Evolutionary conservation across 2,113 vertebrate genomes (phyloP), one percentile per base, ranked within the genome.

Genomic region (Scytalopus superciliaris): DNA sequence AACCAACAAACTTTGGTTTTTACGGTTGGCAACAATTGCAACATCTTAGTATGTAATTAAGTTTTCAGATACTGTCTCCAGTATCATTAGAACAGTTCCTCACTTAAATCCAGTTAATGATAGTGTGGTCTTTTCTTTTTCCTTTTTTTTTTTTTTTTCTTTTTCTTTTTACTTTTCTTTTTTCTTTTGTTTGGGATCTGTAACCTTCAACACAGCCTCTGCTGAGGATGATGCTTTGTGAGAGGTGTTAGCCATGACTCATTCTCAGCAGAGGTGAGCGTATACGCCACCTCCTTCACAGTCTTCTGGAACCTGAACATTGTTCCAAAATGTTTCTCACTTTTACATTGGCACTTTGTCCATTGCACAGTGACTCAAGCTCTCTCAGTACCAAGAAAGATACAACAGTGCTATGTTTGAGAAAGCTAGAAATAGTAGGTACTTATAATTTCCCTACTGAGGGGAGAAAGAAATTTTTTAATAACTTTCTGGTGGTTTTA

Each of bases 201-300:
- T 67, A 52, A 74, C 56, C 28, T 91, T 89, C 67, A 56, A 4
- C 35, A 28, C 17, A 76, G 40, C 72, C 49, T 73, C 64, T 92
- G 75, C 79, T 88, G 67, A 49, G 53, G 49, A 18, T 33, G 39
- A 3, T 66, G 76, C 50, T 86, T 77, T 86, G 49, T 80, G 74
- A 92, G 72, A 88, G 42, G 40, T 66, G 53, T 83, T 83, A 90
- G 24, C 89, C 72, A 4, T n/a, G 49, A 57, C 40, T 94, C 57
- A n/a, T 44, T 60, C n/a, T 68, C 7, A 19, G 39, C 44, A 35
- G n/a, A 35, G n/a, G n/a, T 79, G 80, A 64, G 69, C 1, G 2
- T 82, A 23, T 59, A 52, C 0, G 0, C 23, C 57, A 49, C 27
- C 19, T 87, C 40, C 40, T 68, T 78, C 8, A 2, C 24, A 68